A percentile compares a stretch with the other conserved stretches of the same genome.
These are phyloP conservation scores for Acronicta alni DNA, from an alignment of 2,888 invertebrate genomes.

Conservation along the genomic window DNA sequence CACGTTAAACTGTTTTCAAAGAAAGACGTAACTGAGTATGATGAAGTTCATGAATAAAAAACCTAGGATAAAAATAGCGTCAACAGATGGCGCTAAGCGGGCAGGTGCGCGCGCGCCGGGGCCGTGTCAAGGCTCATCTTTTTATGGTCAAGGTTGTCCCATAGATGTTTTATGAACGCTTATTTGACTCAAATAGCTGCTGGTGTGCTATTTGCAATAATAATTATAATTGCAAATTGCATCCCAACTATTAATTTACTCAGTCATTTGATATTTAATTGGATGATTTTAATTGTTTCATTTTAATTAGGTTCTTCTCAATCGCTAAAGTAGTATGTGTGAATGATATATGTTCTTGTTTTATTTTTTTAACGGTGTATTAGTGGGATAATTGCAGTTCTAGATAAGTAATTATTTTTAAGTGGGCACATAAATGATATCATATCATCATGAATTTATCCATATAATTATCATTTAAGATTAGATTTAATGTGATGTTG, in stretches of 20 bases:
- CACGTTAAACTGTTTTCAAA: constrained; percentile 15
- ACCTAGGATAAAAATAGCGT: constrained; percentile 35
- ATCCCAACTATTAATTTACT: constrained; percentile 9
- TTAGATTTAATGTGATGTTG: no score
- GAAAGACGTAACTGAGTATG: constrained; percentile 6
- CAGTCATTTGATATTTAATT: constrained; percentile 24
- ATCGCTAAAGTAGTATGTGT: neutral
- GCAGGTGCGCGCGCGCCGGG: constrained; percentile 64
- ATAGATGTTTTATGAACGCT: constrained; percentile 47
- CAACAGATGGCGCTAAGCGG: constrained; percentile 61
- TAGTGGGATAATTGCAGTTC: neutral
- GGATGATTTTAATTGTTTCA: constrained; percentile 18
- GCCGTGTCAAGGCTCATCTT: constrained; percentile 65
- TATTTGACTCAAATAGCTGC: constrained; percentile 49
- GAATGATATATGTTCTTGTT: neutral
- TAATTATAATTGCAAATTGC: constrained; percentile 39
- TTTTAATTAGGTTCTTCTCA: constrained; percentile 21
- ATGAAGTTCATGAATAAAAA: constrained; percentile 37
- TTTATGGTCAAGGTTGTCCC: constrained; percentile 68
- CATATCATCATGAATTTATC: no score
- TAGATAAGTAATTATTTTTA: no score
- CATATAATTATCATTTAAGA: no score
- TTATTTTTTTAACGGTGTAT: neutral
- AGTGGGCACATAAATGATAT: no score
- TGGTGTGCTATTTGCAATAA: constrained; percentile 33